A percentile compares a stretch with the other conserved stretches of the same genome.
phyloP scores from a whole-genome alignment of 2,888 invertebrate species.

The Ochlodes sylvanus region DNA sequence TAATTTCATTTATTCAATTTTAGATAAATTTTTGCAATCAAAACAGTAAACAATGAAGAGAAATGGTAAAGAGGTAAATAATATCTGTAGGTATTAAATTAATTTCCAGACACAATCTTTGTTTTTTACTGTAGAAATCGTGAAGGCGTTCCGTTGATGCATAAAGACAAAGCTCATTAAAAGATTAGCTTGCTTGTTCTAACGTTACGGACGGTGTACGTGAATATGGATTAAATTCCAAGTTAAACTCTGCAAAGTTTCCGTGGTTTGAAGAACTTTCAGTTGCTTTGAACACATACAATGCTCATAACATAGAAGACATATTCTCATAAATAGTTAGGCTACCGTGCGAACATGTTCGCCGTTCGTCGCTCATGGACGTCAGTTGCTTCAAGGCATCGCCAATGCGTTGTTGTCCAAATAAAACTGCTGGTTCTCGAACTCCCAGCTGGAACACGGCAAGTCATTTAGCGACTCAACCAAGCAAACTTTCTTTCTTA shows the following conservation, averaged over 20 bases:
- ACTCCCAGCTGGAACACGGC: too few species aligned
- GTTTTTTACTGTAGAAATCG: slow-evolving; percentile 47
- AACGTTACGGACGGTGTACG: slow-evolving; percentile 60
- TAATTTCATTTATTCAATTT: too few species aligned
- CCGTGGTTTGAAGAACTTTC: slow-evolving; percentile 37
- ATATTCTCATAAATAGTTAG: not conserved
- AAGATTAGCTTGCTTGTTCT: slow-evolving; percentile 65
- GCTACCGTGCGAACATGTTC: not conserved
- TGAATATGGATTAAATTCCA: slow-evolving; percentile 72
- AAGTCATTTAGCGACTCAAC: too few species aligned
- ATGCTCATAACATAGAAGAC: not conserved
- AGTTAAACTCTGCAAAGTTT: slow-evolving; percentile 51
- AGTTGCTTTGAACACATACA: not conserved
- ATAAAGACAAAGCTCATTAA: slow-evolving; percentile 64
- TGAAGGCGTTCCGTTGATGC: slow-evolving; percentile 48
- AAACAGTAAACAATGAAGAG: too few species aligned
- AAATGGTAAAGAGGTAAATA: too few species aligned
- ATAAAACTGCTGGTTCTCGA: too few species aligned
- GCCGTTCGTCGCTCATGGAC: too few species aligned
- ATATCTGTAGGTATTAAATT: not conserved
- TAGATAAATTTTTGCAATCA: too few species aligned
- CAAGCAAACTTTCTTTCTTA: not conserved
- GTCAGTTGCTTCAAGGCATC: too few species aligned
- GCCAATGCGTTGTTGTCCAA: too few species aligned
- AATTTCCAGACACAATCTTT: slow-evolving; percentile 24